Base-by-base conservation (phyloP, 2,797 vertebrate genomes). In the Mus spretus region DNA sequence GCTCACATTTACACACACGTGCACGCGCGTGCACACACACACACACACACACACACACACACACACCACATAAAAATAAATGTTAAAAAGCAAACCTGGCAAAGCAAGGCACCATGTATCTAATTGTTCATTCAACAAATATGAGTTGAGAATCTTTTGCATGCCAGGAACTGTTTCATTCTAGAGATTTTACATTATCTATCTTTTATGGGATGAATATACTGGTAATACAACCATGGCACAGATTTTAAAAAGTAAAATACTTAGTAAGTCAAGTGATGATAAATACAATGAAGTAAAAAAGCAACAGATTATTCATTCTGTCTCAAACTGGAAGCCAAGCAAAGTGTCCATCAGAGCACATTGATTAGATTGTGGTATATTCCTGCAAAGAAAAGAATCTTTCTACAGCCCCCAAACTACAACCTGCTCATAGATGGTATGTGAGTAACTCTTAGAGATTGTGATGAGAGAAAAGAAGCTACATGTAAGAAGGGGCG, bases 291-390 rank as follows among this genome's bases (percentile, higher is more conserved):
- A 81, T 28, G 44, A 90, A 94, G 78, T 63, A 95, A 81, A 96
- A 94, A 93, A 91, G 72, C 57, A 75, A 67, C 65, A 94, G 84
- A 81, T 63, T 81, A 65, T 93, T 93, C 40, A 34, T 91, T 77
- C 28, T 84, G 65, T 28, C n/a, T 55, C 75, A 82, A 67, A 89
- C 47, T 44, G 20, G 85, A 82, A 96, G 59, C 12, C 65, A 92
- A 28, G 44, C 34, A 74, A 91, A 93, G 47, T 61, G 82, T 37
- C 82, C 79, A 91, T 74, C 70, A 85, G 85, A 96, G 57, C 95
- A 86, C 55, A 90, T 86, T 26, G 55, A 85, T 67, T 79, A 72
- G 47, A 81, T 5, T 26, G 26, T 55, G n/a, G n/a, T 77, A n/a
- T 53, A 57, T 37, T 80, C 90, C n/a, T 53, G 67, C 89, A 61